Conservation (phyloP, 2,797 vertebrate species). For the Xiphorhynchus erythropygius region DNA sequence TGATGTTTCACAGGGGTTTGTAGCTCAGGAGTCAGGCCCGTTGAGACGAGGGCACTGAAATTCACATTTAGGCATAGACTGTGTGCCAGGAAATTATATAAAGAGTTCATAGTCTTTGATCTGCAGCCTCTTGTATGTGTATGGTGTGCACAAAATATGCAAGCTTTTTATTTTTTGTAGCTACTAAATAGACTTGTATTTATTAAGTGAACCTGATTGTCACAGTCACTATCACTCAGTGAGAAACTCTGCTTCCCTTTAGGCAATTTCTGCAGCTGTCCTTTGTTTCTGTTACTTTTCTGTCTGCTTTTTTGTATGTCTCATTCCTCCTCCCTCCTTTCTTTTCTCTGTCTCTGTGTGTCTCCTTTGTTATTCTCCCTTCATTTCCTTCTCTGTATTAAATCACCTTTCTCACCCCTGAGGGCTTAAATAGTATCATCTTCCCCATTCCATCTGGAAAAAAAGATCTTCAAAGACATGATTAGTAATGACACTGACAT, state of each 20-base stretch:
- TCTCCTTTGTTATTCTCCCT: conserved; percentile 25
- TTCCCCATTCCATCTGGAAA: not conserved
- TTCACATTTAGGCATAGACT: not conserved
- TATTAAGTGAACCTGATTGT: conserved; percentile 2
- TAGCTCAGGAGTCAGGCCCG: not conserved
- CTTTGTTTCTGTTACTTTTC: conserved; percentile 36
- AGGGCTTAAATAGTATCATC: conserved; percentile 27
- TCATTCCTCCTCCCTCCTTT: not conserved
- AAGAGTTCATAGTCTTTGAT: conserved; percentile 23
- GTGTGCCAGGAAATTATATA: not conserved
- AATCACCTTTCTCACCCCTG: conserved; percentile 49
- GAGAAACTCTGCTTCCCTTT: conserved; percentile 4
- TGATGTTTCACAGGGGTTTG: conserved; percentile 3
- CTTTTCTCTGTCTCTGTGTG: not conserved
- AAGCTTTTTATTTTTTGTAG: not conserved
- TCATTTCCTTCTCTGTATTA: conserved; percentile 21
- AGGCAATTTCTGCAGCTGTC: not conserved
- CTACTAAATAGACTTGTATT: not conserved
- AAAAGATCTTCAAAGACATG: not conserved
- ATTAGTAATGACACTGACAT: not conserved
- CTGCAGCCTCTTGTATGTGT: not conserved
- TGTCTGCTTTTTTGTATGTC: not conserved
- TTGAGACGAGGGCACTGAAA: conserved; percentile 22
- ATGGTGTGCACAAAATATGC: not conserved
- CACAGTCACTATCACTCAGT: not conserved